These are phyloP conservation scores for Drosophila aldrichi DNA, from an alignment of 2,888 invertebrate genomes.

Conservation along the genomic window DNA sequence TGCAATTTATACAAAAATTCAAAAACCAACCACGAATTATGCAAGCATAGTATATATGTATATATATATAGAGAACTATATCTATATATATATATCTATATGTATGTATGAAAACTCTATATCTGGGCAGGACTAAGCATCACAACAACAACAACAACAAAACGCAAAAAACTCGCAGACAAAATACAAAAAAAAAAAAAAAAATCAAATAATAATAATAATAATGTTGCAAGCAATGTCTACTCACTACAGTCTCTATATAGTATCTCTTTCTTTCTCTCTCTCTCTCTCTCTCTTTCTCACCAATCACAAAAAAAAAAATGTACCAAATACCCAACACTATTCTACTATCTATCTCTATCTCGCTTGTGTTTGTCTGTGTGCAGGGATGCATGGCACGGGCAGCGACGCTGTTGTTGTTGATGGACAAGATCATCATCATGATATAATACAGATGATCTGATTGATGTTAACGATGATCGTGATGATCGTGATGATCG, in stretches of 20 bases:
- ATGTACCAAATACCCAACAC: constrained; percentile 70
- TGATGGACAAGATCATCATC: constrained; percentile 45
- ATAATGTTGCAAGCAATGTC: constrained; percentile 41
- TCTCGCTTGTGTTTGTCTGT: constrained; percentile 88
- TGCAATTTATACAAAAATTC: constrained; percentile 68
- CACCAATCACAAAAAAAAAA: constrained; percentile 53
- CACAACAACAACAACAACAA: constrained; percentile 62
- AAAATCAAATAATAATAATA: constrained; percentile 35
- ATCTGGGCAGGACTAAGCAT: constrained; percentile 77
- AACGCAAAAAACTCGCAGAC: constrained; percentile 68
- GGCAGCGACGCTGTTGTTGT: constrained; percentile 69
- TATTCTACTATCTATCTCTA: constrained; percentile 81
- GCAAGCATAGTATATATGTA: constrained; percentile 48
- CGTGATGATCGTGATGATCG: constrained; percentile 27
- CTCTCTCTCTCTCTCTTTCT: constrained; percentile 46
- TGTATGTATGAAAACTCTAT: constrained; percentile 58
- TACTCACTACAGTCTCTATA: constrained; percentile 61
- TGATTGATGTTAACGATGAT: constrained; percentile 25
- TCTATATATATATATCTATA: constrained; percentile 46
- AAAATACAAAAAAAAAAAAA: constrained; percentile 34
- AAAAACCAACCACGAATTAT: constrained; percentile 66
- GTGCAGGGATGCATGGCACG: constrained; percentile 86
- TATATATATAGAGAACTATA: constrained; percentile 39
- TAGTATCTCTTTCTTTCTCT: constrained; percentile 37
- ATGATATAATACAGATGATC: constrained; percentile 31